These are phyloP conservation scores for Patella ulyssiponensis DNA, from an alignment of 2,888 invertebrate species.

Conservation along the genomic window DNA sequence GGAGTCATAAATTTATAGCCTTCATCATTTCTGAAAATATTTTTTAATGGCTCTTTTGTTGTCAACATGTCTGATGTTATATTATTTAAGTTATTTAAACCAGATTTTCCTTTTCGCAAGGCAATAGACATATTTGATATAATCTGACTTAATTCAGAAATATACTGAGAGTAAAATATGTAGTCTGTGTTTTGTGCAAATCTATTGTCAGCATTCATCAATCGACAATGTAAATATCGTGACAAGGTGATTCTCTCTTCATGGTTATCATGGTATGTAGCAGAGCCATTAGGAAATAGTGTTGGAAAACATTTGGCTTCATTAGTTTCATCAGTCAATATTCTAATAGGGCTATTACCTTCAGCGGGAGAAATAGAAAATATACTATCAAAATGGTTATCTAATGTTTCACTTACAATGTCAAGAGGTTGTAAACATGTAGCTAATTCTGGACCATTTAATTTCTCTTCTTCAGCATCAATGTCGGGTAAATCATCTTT, in stretches of 20 bases:
- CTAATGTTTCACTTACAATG: constrained; percentile 27
- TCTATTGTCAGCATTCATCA: constrained; percentile 24
- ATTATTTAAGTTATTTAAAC: constrained; percentile 3
- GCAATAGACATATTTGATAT: constrained; percentile 26
- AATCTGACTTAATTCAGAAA: constrained; percentile 28
- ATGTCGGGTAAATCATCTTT: background rate
- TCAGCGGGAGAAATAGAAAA: constrained; percentile 35
- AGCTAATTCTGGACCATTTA: constrained; percentile 11
- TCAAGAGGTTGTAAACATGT: constrained; percentile 37
- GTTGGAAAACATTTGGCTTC: constrained; percentile 31
- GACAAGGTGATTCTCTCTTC: background rate
- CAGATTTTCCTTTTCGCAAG: constrained; percentile 26
- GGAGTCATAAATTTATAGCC: constrained; percentile 19
- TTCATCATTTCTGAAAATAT: constrained; percentile 17
- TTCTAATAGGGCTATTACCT: constrained; percentile 26
- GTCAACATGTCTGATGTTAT: constrained; percentile 22
- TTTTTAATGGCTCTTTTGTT: constrained; percentile 17
- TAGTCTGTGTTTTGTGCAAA: constrained; percentile 28
- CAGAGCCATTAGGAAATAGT: constrained; percentile 25
- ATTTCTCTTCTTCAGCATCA: background rate
- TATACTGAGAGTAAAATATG: constrained; percentile 31
- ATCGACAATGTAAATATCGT: constrained; percentile 27
- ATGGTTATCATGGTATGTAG: constrained; percentile 20
- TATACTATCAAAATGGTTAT: constrained; percentile 27
- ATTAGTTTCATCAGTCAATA: constrained; percentile 24